Percentiles rank a stretch among this genome's conserved stretches.
These are phyloP conservation scores for Drosophila nikananu DNA, from an alignment of 1,140 invertebrate species.

Conservation along the genomic window DNA sequence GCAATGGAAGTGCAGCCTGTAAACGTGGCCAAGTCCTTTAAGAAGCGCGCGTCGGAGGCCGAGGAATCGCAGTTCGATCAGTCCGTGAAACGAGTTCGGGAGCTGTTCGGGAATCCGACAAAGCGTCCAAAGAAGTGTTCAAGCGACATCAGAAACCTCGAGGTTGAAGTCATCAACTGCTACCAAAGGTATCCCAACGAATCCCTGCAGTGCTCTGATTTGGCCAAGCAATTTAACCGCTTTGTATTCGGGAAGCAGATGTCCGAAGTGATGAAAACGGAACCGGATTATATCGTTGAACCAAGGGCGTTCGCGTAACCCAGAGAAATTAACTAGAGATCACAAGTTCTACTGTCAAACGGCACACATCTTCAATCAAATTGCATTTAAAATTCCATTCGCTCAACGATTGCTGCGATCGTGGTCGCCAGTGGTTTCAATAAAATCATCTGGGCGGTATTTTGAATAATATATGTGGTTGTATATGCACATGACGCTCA, in stretches of 20 bases:
- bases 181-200: conserved; percentile 51
- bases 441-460: neutral
- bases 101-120: conserved; percentile 47
- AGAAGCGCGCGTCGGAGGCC: conserved; percentile 51
- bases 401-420: neutral
- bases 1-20: neutral
- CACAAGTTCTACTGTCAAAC: too few relatives aligned
- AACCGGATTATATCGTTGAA: neutral
- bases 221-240: conserved; percentile 58
- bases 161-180: conserved; percentile 49
- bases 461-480: conserved; percentile 3
- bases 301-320: neutral
- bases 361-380: too few relatives aligned
- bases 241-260: conserved; percentile 61
- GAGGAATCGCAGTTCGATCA: conserved; percentile 62
- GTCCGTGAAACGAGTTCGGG: conserved; percentile 55
- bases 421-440: conserved; percentile 1
- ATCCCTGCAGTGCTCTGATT: conserved; percentile 51
- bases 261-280: conserved; percentile 7
- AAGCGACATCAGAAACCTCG: conserved; percentile 48
- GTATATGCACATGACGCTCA: conserved; percentile 6
- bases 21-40: conserved; percentile 25
- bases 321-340: neutral
- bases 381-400: conserved; percentile 1
- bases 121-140: conserved; percentile 52